A percentile compares a stretch with the other conserved stretches of the same genome.
phyloP scores from a whole-genome alignment of 1,140 invertebrate species.

The Hypothenemus hampei region DNA sequence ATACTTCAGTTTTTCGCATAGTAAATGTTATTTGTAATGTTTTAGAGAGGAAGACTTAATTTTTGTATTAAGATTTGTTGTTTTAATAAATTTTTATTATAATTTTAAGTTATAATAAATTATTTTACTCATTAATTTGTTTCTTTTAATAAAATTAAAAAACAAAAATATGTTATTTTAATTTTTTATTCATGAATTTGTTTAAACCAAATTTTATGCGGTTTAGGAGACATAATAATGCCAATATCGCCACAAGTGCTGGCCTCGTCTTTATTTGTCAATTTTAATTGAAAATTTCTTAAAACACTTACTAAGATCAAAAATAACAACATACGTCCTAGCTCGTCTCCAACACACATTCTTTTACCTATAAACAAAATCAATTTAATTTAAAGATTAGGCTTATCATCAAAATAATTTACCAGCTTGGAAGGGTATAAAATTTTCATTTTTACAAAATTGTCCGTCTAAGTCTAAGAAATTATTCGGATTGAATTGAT shows the following conservation, averaged over 20 bases:
- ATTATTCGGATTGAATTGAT: slow-evolving; percentile 64
- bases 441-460: slow-evolving; percentile 60
- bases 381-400: neutral
- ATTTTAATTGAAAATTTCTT: slow-evolving; percentile 52
- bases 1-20: too few relatives aligned
- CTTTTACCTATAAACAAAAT: slow-evolving; percentile 62
- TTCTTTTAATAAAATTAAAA: neutral
- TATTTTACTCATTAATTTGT: slow-evolving; percentile 17
- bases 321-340: slow-evolving; percentile 71
- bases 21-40: too few relatives aligned
- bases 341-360: slow-evolving; percentile 80
- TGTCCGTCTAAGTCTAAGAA: slow-evolving; percentile 65
- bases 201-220: slow-evolving; percentile 49
- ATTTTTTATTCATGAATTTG: neutral
- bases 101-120: slow-evolving; percentile 24
- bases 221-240: slow-evolving; percentile 64
- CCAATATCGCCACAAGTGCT: slow-evolving; percentile 62
- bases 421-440: slow-evolving; percentile 83
- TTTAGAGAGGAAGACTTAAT: slow-evolving; percentile 33
- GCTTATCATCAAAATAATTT: slow-evolving; percentile 24
- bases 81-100: slow-evolving; percentile 32
- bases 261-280: slow-evolving; percentile 38
- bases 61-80: slow-evolving; percentile 36
- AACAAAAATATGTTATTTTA: neutral
- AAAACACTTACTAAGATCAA: slow-evolving; percentile 62